Conservation (phyloP, 2,888 invertebrate genomes). For the Diaperis boleti region DNA sequence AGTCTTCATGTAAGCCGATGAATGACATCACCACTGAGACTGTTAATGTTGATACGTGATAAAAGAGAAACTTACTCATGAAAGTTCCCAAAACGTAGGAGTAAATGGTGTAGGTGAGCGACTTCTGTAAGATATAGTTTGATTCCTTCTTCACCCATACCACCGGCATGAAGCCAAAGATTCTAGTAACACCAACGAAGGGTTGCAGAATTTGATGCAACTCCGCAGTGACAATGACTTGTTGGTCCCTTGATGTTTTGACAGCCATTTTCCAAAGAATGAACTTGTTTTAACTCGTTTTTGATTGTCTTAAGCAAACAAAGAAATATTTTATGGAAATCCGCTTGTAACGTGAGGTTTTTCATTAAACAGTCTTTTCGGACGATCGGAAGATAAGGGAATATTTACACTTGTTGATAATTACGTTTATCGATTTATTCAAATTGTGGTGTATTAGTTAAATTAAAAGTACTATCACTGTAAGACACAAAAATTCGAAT, state of each 20-base stretch:
- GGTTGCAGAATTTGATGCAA: conserved; percentile 24
- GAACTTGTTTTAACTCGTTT: not conserved
- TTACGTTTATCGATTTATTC: no score
- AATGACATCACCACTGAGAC: not conserved
- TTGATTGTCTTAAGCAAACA: conserved; percentile 12
- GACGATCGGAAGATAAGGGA: no score
- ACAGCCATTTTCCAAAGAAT: conserved; percentile 1
- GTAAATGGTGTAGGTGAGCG: not conserved
- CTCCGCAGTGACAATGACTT: not conserved
- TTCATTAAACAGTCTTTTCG: no score
- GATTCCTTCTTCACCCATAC: not conserved
- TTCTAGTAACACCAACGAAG: not conserved
- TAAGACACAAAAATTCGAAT: no score
- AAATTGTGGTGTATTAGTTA: no score
- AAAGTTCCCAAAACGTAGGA: not conserved
- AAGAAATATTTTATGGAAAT: no score
- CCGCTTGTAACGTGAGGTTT: no score
- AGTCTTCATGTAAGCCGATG: conserved; percentile 1
- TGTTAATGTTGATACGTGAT: not conserved
- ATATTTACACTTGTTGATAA: no score
- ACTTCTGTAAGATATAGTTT: not conserved
- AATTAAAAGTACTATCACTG: no score
- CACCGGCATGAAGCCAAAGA: conserved; percentile 2
- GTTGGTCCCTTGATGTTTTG: not conserved
- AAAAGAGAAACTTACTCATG: no score